phyloP scores from a whole-genome alignment of 2,113 vertebrate genomes.

The Xiphophorus couchianus region DNA sequence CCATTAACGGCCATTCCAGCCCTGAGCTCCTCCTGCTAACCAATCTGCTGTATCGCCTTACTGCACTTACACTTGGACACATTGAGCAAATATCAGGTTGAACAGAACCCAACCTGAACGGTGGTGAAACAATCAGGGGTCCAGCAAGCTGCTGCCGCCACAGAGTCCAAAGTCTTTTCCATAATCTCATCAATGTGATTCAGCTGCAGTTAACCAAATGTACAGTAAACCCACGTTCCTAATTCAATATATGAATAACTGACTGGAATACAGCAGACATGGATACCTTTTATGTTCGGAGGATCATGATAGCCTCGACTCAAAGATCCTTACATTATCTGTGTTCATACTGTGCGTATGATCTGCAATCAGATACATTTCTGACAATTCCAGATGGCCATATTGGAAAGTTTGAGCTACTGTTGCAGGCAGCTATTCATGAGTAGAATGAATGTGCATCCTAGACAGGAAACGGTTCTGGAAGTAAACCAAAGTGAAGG shows the following conservation, averaged over 20 bases:
- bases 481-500: too few species aligned
- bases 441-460: not conserved
- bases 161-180: constrained; percentile 35
- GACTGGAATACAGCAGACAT: constrained; percentile 14
- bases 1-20: not conserved
- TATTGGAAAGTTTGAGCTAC: not conserved
- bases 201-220: constrained; percentile 29
- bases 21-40: constrained; percentile 2
- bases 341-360: not conserved
- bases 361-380: not conserved
- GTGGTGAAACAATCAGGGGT: constrained; percentile 1
- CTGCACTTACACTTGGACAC: constrained; percentile 29
- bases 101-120: not conserved
- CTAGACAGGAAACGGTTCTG: not conserved
- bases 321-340: not conserved
- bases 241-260: constrained; percentile 1
- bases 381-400: not conserved
- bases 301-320: not conserved
- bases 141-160: constrained; percentile 4
- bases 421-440: not conserved
- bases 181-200: constrained; percentile 37
- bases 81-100: constrained; percentile 11
- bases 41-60: constrained; percentile 32
- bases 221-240: constrained; percentile 18
- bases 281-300: constrained; percentile 1